Evolutionary conservation across 2,113 vertebrate species (phyloP), one percentile per base, ranked within the genome.

Genomic region (Antechinus flavipes): DNA sequence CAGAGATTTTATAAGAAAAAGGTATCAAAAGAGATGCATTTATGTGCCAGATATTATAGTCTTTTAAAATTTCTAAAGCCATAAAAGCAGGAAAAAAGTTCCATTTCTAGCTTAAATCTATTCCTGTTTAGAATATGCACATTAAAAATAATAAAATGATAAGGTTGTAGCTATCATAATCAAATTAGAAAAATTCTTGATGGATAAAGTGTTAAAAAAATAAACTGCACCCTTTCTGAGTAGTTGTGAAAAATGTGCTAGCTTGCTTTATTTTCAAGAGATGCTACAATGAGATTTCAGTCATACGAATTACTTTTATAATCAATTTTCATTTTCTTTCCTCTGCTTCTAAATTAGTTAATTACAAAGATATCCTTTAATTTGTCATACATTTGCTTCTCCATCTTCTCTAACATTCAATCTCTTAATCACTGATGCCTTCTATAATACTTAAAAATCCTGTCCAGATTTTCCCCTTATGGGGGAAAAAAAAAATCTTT

Each of bases 111-210:
- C 91, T 26, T 91, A 11, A 35, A 93, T 50, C 53, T 24, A 76
- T 84, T 93, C 26, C 6, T 84, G 14, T 76, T 96, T n/a, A 91
- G 23, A 25, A 91, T 90, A 42, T 95, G 42, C 16, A 93, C 50
- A 9, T 68, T 58, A 93, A 95, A 95, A 89, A 95, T 93, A 84
- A 35, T 11, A 68, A 84, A 84, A 22, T 19, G 55, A 95, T 23
- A 90, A 76, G 94, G 93, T 90, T 54, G 93, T 3, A 95, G 24
- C 4, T n/a, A 89, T 46, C 5, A 47, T 2, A 56, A 96, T 76
- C 50, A 92, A 42, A 27, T 58, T 50, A 91, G 46, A 11, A 95
- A 97, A 94, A 0, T 12, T 30, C 25, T n/a, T 2, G 92, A 90
- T 23, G 89, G 54, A 53, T 8, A 95, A 7, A 92, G 42, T 24